These are phyloP conservation scores for Ganaspis brasiliensis DNA, from an alignment of 2,888 invertebrate genomes.

Conservation along the genomic window DNA sequence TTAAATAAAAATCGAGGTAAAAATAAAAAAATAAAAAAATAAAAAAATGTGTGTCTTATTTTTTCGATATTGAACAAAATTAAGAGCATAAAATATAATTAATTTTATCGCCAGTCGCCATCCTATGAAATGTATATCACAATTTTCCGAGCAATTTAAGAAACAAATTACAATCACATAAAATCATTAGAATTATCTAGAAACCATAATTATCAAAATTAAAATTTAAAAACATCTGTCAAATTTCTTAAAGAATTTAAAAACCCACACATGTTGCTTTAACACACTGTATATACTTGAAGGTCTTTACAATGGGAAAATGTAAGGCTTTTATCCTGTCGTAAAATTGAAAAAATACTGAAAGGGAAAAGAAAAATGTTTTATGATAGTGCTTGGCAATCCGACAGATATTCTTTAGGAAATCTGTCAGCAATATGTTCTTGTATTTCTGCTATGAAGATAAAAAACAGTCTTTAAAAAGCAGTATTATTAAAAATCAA, in stretches of 20 bases:
- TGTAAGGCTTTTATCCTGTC: slow-evolving; percentile 25
- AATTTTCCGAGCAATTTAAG: too few species aligned
- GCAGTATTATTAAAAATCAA: background rate
- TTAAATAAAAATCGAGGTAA: too few species aligned
- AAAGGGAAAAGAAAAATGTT: slow-evolving; percentile 32
- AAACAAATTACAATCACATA: too few species aligned
- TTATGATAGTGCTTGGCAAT: slow-evolving; percentile 29
- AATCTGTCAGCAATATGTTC: slow-evolving; percentile 32
- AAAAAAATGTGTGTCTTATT: too few species aligned
- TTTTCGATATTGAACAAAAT: too few species aligned
- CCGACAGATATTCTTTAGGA: slow-evolving; percentile 2
- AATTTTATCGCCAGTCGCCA: too few species aligned
- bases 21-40: too few species aligned
- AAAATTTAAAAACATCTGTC: slow-evolving; percentile 9
- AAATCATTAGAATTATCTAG: too few species aligned
- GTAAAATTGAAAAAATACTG: slow-evolving; percentile 24
- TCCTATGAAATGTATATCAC: too few species aligned
- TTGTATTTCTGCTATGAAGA: background rate
- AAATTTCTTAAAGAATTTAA: background rate
- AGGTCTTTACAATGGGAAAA: slow-evolving; percentile 27
- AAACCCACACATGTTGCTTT: background rate
- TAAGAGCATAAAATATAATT: too few species aligned
- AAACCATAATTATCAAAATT: too few species aligned
- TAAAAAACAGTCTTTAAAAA: slow-evolving; percentile 21
- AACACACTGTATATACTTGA: background rate